A percentile compares a stretch with the other conserved stretches of the same genome.
Evolutionary conservation across 1,140 invertebrate species (phyloP).

Genomic region (Bombus affinis): DNA sequence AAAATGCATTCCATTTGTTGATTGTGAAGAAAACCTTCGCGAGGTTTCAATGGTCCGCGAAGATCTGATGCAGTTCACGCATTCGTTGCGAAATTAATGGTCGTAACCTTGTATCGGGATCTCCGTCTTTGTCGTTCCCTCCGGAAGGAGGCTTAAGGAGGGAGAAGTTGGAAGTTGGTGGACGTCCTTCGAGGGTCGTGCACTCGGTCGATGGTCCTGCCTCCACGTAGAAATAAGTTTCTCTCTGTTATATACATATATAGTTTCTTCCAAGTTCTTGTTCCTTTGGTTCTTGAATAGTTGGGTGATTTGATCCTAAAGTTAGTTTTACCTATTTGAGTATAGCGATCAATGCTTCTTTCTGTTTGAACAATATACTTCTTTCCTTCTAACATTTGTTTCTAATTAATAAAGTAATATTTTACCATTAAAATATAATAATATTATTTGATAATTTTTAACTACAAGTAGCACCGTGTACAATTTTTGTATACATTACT

Average conservation of each 20-base stretch:
- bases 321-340: too few species aligned
- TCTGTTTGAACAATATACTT: too few species aligned
- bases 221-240: slow-evolving; percentile 24
- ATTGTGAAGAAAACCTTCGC: background rate
- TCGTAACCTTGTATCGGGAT: slow-evolving; percentile 30
- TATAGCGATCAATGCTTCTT: too few species aligned
- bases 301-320: too few species aligned
- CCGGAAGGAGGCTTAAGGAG: slow-evolving; percentile 30
- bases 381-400: too few species aligned
- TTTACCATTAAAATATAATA: too few species aligned
- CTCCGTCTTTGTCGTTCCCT: slow-evolving; percentile 28
- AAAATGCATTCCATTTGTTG: background rate
- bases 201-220: slow-evolving; percentile 47
- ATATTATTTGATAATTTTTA: too few species aligned
- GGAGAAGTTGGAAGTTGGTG: slow-evolving; percentile 40
- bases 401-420: too few species aligned
- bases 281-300: background rate
- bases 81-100: slow-evolving; percentile 46
- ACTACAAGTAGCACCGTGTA: too few species aligned
- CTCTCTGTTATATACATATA: background rate
- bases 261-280: background rate
- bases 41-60: slow-evolving; percentile 12
- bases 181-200: slow-evolving; percentile 69
- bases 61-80: slow-evolving; percentile 32
- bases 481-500: too few species aligned